Evolutionary conservation across 1,140 invertebrate species (phyloP).

Genomic region (Drosophila neocordata): DNA sequence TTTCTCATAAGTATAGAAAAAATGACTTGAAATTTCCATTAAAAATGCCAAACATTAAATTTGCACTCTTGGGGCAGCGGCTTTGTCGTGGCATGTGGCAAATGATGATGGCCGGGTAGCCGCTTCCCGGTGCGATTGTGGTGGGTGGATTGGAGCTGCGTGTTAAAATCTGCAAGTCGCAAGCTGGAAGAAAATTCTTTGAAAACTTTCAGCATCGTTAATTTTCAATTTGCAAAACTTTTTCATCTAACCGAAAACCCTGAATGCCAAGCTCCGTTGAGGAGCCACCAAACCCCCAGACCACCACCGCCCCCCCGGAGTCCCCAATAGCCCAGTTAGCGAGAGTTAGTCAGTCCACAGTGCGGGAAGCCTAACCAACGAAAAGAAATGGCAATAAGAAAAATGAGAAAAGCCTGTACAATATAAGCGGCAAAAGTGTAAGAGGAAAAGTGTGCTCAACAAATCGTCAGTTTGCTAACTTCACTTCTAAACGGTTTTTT

Average conservation of each 20-base stretch:
- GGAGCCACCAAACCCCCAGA: constrained; percentile 1
- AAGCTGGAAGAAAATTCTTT: constrained; percentile 60
- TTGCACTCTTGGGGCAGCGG: constrained; percentile 35
- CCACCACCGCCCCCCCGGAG: background rate
- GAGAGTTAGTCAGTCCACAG: constrained; percentile 33
- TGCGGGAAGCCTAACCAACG: constrained; percentile 1
- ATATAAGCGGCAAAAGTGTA: constrained; percentile 36
- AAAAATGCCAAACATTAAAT: constrained; percentile 56
- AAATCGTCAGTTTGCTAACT: constrained; percentile 48
- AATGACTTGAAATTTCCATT: constrained; percentile 43
- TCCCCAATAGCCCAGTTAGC: constrained; percentile 49
- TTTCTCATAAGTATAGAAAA: constrained; percentile 8
- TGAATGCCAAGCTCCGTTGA: constrained; percentile 43
- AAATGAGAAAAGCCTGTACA: constrained; percentile 53
- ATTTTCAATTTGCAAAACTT: constrained; percentile 76
- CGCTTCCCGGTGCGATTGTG: constrained; percentile 5
- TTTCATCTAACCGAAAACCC: constrained; percentile 65
- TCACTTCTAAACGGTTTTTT: constrained; percentile 13
- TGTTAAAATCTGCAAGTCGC: constrained; percentile 60
- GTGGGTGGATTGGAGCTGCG: constrained; percentile 14
- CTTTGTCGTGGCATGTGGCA: constrained; percentile 25
- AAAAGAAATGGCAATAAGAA: constrained; percentile 38
- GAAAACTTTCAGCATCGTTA: constrained; percentile 74
- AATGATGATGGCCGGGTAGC: constrained; percentile 32
- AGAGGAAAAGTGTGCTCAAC: constrained; percentile 37